Evolutionary conservation across 2,113 vertebrate genomes (phyloP).

Genomic region (Australoheros scitulus): DNA sequence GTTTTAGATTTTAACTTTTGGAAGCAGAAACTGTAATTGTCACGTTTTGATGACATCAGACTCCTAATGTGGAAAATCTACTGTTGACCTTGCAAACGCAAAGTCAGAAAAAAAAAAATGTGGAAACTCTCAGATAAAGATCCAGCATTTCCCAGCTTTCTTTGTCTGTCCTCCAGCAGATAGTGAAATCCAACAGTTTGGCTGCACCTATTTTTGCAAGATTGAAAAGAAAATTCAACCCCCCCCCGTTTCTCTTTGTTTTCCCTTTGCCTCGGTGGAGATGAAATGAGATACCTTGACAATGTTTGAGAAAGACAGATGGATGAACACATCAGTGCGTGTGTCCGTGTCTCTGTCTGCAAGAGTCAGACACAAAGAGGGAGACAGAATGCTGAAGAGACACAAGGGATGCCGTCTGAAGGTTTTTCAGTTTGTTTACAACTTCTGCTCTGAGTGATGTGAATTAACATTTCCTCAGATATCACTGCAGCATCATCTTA

Average conservation of each 20-base stretch:
- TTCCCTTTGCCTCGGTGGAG: not conserved
- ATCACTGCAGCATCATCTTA: not conserved
- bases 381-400: not conserved
- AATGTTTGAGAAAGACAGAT: slow-evolving; percentile 1
- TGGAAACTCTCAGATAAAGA: not conserved
- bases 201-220: no score
- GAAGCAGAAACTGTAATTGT: not conserved
- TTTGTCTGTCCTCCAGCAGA: not conserved
- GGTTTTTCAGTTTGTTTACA: slow-evolving; percentile 44
- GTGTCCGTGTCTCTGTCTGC: not conserved
- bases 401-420: not conserved
- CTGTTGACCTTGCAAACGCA: not conserved
- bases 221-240: not conserved
- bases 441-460: slow-evolving; percentile 13
- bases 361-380: not conserved
- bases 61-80: not conserved
- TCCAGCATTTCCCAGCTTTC: not conserved
- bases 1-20: not conserved
- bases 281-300: slow-evolving; percentile 11
- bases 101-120: not conserved
- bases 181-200: no score
- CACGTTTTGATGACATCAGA: not conserved
- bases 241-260: not conserved
- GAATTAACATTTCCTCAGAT: slow-evolving; percentile 13
- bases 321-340: not conserved